Conservation (phyloP, 2,113 vertebrate species). For the Tragelaphus imberbis region DNA sequence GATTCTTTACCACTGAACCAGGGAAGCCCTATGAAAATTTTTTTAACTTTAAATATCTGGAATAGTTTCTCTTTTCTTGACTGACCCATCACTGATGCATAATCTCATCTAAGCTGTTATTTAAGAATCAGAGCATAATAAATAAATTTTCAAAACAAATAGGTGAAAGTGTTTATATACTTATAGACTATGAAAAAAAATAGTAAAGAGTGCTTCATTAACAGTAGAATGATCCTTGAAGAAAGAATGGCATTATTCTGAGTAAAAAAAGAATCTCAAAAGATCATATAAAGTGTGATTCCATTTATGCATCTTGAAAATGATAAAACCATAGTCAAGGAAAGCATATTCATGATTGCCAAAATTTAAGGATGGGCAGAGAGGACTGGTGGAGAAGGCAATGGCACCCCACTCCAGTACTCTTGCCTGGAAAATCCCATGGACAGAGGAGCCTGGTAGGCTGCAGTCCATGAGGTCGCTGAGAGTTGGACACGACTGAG, state of each 20-base stretch:
- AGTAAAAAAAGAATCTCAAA: not conserved
- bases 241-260: not conserved
- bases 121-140: not conserved
- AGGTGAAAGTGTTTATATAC: not conserved
- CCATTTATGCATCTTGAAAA: not conserved
- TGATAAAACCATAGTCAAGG: not conserved
- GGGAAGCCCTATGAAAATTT: not conserved
- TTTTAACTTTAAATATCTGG: conserved; percentile 1
- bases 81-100: not conserved
- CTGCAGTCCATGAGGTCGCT: too few species aligned
- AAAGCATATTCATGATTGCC: not conserved
- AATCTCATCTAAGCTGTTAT: not conserved
- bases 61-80: not conserved
- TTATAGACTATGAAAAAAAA: not conserved
- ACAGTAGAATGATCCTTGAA: not conserved
- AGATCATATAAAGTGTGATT: not conserved
- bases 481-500: too few species aligned
- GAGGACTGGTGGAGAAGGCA: not conserved
- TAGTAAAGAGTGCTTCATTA: not conserved
- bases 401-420: too few species aligned
- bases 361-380: not conserved
- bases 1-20: not conserved
- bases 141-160: not conserved
- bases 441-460: too few species aligned
- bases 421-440: too few species aligned